These are phyloP conservation scores for Paracanthobrama guichenoti DNA, from an alignment of 2,113 vertebrate species.

Conservation along the genomic window DNA sequence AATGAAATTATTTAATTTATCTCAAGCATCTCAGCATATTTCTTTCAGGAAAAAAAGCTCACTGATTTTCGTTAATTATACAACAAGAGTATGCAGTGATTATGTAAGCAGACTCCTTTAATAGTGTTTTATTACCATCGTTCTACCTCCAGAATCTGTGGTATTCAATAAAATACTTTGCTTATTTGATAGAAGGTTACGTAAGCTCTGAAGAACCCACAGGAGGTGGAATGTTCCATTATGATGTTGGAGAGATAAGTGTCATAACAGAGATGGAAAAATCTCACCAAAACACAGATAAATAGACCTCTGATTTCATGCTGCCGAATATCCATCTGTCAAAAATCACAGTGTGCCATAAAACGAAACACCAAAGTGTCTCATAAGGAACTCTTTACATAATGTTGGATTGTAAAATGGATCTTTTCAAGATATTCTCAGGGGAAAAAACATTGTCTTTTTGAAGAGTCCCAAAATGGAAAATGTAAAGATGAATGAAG, in stretches of 20 bases:
- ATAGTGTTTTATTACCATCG: not conserved
- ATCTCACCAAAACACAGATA: not conserved
- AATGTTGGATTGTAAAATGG: not conserved
- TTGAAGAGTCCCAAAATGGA: not conserved
- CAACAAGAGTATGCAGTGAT: not conserved
- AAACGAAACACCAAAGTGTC: not conserved
- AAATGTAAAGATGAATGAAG: not conserved
- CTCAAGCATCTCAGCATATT: not conserved
- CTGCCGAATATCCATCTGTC: not conserved
- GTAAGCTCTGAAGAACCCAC: not conserved
- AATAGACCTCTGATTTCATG: slow-evolving; percentile 7
- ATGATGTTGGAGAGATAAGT: slow-evolving; percentile 20
- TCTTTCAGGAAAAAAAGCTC: not conserved
- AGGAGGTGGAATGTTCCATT: slow-evolving; percentile 45
- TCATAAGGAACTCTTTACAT: slow-evolving; percentile 9
- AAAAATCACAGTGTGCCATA: not conserved
- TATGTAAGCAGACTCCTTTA: slow-evolving; percentile 2
- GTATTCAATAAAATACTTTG: not conserved
- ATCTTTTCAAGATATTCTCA: not conserved
- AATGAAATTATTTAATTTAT: not conserved
- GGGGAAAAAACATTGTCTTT: not conserved
- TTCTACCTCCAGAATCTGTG: slow-evolving; percentile 25
- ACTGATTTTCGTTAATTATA: not conserved
- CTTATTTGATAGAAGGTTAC: slow-evolving; percentile 12
- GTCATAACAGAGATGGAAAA: not conserved